Evolutionary conservation across 2,888 invertebrate species (phyloP).

Genomic region (Lissonota sp.): DNA sequence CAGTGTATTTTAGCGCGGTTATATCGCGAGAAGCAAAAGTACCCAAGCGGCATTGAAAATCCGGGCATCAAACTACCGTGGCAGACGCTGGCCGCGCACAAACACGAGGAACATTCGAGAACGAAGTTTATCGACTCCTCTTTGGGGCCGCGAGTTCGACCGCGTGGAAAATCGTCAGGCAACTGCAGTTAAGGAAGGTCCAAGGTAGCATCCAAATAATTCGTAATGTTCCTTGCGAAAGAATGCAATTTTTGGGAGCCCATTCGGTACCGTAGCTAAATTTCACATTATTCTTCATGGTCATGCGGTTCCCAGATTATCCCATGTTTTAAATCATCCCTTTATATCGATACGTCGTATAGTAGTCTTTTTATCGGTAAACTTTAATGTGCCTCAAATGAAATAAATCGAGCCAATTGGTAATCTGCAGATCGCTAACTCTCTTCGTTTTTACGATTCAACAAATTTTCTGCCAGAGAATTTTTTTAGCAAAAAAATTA

Average conservation of each 20-base stretch:
- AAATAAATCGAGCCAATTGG: no score
- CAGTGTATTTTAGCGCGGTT: conserved; percentile 12
- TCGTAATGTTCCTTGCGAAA: conserved; percentile 30
- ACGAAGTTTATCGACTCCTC: conserved; percentile 35
- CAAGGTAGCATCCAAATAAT: conserved; percentile 30
- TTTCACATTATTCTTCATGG: background rate
- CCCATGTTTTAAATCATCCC: background rate
- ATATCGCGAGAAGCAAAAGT: conserved; percentile 14
- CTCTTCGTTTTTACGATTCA: no score
- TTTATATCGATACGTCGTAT: background rate
- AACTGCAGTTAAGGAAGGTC: conserved; percentile 40
- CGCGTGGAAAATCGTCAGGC: conserved; percentile 44
- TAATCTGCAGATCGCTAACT: no score
- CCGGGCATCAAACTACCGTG: conserved; percentile 38
- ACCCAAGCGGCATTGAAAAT: conserved; percentile 40
- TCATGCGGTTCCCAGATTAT: background rate
- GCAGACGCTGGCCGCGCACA: conserved; percentile 12
- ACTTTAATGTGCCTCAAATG: no score
- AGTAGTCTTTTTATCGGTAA: no score
- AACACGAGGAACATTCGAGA: conserved; percentile 28
- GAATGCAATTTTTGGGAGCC: conserved; percentile 2
- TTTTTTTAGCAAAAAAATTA: no score
- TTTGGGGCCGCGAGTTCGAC: conserved; percentile 28
- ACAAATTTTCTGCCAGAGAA: no score
- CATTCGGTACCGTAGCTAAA: background rate